phyloP scores from a whole-genome alignment of 1,140 invertebrate species.

The Leptopilina clavipes region DNA sequence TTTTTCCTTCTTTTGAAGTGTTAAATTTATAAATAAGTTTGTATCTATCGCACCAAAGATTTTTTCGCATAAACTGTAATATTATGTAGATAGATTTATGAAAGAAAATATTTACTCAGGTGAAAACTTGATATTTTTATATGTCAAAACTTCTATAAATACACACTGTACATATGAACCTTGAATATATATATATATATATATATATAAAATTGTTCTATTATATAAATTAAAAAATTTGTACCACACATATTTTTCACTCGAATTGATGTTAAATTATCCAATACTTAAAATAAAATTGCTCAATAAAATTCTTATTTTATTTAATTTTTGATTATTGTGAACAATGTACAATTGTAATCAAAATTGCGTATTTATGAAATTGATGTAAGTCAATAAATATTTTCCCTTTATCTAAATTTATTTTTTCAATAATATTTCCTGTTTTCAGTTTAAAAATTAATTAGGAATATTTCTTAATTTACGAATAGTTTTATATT shows the following conservation, averaged over 20 bases:
- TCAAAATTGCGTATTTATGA: background rate
- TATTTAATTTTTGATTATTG: background rate
- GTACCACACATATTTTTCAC: too few relatives aligned
- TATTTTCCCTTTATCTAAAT: background rate
- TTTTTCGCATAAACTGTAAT: background rate
- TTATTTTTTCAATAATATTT: background rate
- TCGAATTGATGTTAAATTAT: background rate
- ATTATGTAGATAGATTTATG: background rate
- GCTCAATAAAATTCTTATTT: slow-evolving; percentile 5
- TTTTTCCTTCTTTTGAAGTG: background rate
- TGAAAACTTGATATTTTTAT: background rate
- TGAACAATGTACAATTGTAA: slow-evolving; percentile 1
- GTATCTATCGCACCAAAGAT: background rate
- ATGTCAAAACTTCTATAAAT: background rate
- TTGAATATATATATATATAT: background rate
- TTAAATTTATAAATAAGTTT: background rate
- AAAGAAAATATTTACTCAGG: slow-evolving; percentile 7
- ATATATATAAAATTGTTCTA: background rate
- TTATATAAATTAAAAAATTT: background rate
- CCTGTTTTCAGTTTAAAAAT: background rate
- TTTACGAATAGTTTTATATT: too few relatives aligned
- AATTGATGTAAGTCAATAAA: background rate
- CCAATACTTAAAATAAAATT: background rate
- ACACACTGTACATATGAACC: background rate
- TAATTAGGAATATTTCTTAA: too few relatives aligned